Percentiles rank a stretch among this genome's conserved stretches.
Evolutionary conservation across 2,113 vertebrate species (phyloP).

Genomic region (Pagrus major): DNA sequence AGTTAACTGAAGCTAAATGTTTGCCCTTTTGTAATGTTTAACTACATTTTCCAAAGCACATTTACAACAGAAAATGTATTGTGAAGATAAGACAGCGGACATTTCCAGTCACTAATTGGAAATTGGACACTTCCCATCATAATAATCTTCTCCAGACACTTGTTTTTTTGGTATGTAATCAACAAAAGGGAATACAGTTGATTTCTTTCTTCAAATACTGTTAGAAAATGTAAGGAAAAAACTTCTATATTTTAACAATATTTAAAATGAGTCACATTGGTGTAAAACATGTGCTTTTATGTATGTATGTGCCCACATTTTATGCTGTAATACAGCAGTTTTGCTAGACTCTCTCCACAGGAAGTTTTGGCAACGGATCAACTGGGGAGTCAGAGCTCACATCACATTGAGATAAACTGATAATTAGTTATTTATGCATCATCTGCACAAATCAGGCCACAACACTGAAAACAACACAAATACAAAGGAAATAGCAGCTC

Average conservation of each 20-base stretch:
- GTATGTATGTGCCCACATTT: neutral
- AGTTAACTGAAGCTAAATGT: no score
- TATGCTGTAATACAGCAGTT: neutral
- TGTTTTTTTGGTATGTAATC: no score
- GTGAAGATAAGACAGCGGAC: no score
- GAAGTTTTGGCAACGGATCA: constrained; percentile 2
- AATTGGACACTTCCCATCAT: no score
- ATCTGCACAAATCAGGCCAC: constrained; percentile 4
- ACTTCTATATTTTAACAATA: neutral
- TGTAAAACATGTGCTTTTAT: neutral
- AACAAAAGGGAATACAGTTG: neutral
- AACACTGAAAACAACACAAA: neutral
- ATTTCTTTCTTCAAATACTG: neutral
- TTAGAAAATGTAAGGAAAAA: neutral
- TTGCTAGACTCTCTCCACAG: neutral
- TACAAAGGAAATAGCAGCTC: constrained; percentile 9
- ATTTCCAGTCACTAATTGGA: no score
- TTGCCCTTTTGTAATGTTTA: no score
- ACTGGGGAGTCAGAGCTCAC: neutral
- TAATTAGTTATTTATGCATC: constrained; percentile 47
- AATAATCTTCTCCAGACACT: no score
- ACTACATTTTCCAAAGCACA: no score
- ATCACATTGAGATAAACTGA: constrained; percentile 28
- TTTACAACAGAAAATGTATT: no score
- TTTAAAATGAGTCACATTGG: neutral